Evolutionary conservation across 2,797 vertebrate genomes (phyloP).

Genomic region (Sparidentex hasta): DNA sequence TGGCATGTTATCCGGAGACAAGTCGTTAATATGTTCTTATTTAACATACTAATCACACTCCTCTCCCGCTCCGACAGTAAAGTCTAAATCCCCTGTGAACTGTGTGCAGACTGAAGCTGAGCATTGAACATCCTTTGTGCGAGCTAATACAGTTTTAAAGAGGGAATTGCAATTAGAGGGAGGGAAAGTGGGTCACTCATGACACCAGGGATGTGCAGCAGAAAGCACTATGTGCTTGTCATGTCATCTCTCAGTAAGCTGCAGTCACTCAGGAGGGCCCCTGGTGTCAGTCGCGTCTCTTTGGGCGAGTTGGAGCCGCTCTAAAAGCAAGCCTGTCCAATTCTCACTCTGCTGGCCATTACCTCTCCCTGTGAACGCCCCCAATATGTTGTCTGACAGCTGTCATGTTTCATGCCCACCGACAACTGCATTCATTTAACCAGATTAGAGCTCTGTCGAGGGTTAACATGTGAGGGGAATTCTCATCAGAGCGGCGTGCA

Average conservation of each 20-base stretch:
- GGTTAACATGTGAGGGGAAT: slow-evolving; percentile 26
- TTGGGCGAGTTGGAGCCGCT: slow-evolving; percentile 54
- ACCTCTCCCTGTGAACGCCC: slow-evolving; percentile 43
- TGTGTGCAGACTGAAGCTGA: slow-evolving; percentile 9
- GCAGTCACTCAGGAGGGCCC: slow-evolving; percentile 60
- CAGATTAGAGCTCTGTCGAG: slow-evolving; percentile 41
- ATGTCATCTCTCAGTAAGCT: slow-evolving; percentile 70
- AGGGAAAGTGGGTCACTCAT: slow-evolving; percentile 67
- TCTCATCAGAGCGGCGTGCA: slow-evolving; percentile 7
- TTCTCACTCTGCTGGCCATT: slow-evolving; percentile 46
- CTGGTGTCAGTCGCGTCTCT: slow-evolving; percentile 47
- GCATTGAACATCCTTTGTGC: slow-evolving; percentile 30
- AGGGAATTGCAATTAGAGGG: slow-evolving; percentile 67
- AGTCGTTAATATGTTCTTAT: slow-evolving; percentile 13
- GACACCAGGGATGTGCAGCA: slow-evolving; percentile 64
- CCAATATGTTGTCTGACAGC: slow-evolving; percentile 52
- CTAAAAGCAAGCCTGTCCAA: slow-evolving; percentile 46
- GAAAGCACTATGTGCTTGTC: slow-evolving; percentile 66
- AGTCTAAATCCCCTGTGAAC: neutral
- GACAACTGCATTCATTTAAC: slow-evolving; percentile 30
- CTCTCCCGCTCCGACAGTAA: slow-evolving; percentile 3
- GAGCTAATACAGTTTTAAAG: slow-evolving; percentile 58
- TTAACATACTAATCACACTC: slow-evolving; percentile 9
- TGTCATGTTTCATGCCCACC: slow-evolving; percentile 51
- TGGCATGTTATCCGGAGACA: neutral